Base-by-base conservation (phyloP, 2,797 vertebrate genomes). In the Chromis chromis region DNA sequence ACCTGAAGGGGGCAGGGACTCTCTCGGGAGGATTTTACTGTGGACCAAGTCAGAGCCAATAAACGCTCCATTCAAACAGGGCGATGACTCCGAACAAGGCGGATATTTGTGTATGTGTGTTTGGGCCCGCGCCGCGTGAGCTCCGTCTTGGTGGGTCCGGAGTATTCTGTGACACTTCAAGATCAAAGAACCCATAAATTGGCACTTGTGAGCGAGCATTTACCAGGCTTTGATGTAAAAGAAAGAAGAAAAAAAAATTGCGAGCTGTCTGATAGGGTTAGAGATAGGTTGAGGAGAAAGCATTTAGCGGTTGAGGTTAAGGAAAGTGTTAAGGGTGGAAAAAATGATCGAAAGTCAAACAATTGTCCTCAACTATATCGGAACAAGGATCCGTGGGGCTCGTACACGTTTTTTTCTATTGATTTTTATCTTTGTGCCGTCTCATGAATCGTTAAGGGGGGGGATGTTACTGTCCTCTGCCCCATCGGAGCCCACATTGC, bases 391-490 rank as follows among this genome's bases (percentile, higher is more conserved):
- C 44, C 24, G 1, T 16, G 70, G 70, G 12, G 33, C 61, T 58
- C 1, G 3, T 46, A 44, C 68, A 54, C 17, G 12, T 17, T 68
- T 77, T 25, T 78, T 55, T 69, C 44, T 78, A 86, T 91, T 88
- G 84, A 88, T 91, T 91, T 89, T 76, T 77, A 70, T 85, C 77
- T 80, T 59, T 66, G 64, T 56, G 44, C 36, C 6, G 71, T 70
- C 58, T 79, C 78, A 61, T 86, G 86, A 82, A 82, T 88, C 44
- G 31, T 70, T 52, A 63, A 59, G n/a, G 64, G 75, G 46, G 75
- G 46, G 4, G 11, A 24, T 78, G 86, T 72, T 79, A 65, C 70
- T 84, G 79, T 89, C 83, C 88, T 84, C 78, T 90, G 87, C 67
- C 79, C 85, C 78, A 65, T 64, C 71, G 24, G 65, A 74, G 80